Evolutionary conservation across 2,797 vertebrate genomes (phyloP).

Genomic region (Alcedo quadribrachys): DNA sequence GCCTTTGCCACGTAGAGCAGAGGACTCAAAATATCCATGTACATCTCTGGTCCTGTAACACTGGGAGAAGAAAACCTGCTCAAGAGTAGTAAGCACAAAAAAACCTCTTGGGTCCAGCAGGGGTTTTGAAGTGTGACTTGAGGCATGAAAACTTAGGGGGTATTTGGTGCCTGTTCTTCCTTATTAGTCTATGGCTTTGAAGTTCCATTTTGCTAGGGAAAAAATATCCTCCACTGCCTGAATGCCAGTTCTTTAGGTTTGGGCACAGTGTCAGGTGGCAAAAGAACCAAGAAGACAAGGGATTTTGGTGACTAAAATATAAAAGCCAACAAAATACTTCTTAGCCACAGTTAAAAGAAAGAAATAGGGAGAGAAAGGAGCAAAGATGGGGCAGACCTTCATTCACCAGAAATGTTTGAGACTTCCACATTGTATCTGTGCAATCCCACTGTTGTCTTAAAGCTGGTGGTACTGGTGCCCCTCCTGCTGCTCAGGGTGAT

Average conservation of each 20-base stretch:
- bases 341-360: background rate
- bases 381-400: background rate
- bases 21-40: too few relatives aligned
- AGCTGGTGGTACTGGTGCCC: background rate
- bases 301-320: background rate
- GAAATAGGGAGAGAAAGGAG: background rate
- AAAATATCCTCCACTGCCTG: background rate
- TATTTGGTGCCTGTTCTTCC: background rate
- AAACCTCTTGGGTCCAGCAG: background rate
- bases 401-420: background rate
- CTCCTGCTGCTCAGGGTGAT: background rate
- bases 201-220: background rate
- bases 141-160: background rate
- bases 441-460: background rate
- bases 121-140: background rate
- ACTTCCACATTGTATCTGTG: background rate
- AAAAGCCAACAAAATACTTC: background rate
- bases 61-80: background rate
- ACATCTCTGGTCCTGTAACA: background rate
- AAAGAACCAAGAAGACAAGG: background rate
- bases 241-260: background rate
- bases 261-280: background rate
- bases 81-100: background rate
- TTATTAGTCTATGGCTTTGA: background rate
- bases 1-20: background rate